Evolutionary conservation across 2,113 vertebrate species (phyloP).

Genomic region (Mesembrinibis cayennensis): DNA sequence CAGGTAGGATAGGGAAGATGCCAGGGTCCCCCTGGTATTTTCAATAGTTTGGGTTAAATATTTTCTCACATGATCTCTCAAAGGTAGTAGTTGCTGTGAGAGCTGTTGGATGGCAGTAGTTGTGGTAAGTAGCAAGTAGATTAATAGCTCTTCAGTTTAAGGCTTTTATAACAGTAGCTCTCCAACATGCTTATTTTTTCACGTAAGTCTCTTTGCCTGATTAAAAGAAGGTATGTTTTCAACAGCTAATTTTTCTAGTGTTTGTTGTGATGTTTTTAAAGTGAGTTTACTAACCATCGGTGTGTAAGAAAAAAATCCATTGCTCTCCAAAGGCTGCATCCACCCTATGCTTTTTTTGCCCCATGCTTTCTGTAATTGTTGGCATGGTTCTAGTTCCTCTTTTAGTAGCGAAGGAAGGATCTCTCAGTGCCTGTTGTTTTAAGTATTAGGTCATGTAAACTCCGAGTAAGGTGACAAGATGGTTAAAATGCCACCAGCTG

Average conservation of each 20-base stretch:
- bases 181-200: background rate
- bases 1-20: background rate
- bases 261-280: background rate
- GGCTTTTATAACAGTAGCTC: background rate
- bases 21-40: background rate
- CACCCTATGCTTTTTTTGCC: background rate
- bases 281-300: background rate
- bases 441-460: background rate
- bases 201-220: background rate
- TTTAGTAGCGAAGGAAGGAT: background rate
- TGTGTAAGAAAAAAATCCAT: background rate
- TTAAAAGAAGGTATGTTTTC: background rate
- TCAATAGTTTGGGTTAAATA: background rate
- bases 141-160: background rate
- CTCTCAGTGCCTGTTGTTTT: background rate
- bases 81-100: background rate
- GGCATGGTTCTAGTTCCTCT: background rate
- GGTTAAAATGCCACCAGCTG: background rate
- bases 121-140: background rate
- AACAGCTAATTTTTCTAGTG: background rate
- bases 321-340: background rate
- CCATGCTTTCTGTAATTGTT: background rate
- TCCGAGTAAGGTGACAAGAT: background rate
- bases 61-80: background rate
- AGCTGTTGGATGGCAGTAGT: background rate